Conservation (phyloP, 2,113 vertebrate genomes). For the Osmerus eperlanus region DNA sequence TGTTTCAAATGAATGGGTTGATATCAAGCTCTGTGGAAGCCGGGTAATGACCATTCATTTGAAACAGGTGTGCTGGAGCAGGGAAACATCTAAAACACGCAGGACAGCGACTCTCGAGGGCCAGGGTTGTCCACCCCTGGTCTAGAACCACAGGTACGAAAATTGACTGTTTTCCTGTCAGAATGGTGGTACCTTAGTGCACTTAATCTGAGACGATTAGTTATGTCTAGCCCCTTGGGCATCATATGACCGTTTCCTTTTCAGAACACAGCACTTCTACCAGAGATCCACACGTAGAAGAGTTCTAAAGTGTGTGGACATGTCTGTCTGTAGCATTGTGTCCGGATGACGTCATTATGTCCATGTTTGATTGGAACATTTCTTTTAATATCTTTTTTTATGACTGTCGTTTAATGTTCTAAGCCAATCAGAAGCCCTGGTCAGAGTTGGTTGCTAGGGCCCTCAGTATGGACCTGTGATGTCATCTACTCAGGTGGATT, state of each 20-base stretch:
- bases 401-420: background rate
- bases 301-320: background rate
- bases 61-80: too few species aligned
- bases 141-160: too few species aligned
- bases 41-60: too few species aligned
- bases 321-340: background rate
- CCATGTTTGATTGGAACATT: background rate
- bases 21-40: too few species aligned
- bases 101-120: too few species aligned
- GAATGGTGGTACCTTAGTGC: background rate
- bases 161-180: too few species aligned
- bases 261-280: background rate
- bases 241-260: background rate
- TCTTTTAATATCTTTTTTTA: background rate
- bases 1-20: too few species aligned
- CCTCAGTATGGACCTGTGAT: too few species aligned
- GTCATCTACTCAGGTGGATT: conserved; percentile 15
- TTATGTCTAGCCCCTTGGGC: background rate
- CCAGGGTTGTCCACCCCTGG: too few species aligned
- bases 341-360: background rate
- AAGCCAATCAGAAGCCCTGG: background rate
- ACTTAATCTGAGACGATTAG: background rate
- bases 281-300: background rate
- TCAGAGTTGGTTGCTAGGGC: too few species aligned
- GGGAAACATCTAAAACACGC: too few species aligned